Conservation (phyloP, 2,797 vertebrate species). For the Silurus aristotelis region DNA sequence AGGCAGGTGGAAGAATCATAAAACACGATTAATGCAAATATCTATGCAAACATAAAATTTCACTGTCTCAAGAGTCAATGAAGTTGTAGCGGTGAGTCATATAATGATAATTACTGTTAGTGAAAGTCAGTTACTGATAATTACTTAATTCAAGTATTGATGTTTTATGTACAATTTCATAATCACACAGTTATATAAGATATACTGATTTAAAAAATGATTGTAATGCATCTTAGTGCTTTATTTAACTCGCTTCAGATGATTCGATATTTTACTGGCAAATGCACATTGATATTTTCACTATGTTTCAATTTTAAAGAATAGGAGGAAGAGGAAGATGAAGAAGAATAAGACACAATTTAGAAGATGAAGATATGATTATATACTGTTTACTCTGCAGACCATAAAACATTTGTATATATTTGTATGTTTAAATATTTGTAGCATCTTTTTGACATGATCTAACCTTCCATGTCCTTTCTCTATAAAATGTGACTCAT, state of each 20-base stretch:
- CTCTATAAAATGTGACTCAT: background rate
- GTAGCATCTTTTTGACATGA: too few species aligned
- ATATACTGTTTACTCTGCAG: background rate
- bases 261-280: background rate
- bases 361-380: background rate
- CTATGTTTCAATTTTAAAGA: background rate
- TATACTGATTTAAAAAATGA: background rate
- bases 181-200: background rate
- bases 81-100: background rate
- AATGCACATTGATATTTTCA: background rate
- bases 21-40: too few species aligned
- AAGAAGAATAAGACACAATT: background rate
- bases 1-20: background rate
- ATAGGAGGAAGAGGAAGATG: too few species aligned
- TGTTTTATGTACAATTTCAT: background rate
- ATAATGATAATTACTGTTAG: background rate
- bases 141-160: background rate
- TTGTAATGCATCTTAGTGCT: background rate
- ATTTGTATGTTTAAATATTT: too few species aligned
- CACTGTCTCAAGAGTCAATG: background rate
- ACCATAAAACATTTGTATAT: background rate
- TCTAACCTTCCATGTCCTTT: background rate
- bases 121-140: too few species aligned
- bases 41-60: background rate
- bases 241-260: background rate